Base-by-base conservation (phyloP, 92 coral and sea anemone genomes). In the Zoanthus sociatus region DNA sequence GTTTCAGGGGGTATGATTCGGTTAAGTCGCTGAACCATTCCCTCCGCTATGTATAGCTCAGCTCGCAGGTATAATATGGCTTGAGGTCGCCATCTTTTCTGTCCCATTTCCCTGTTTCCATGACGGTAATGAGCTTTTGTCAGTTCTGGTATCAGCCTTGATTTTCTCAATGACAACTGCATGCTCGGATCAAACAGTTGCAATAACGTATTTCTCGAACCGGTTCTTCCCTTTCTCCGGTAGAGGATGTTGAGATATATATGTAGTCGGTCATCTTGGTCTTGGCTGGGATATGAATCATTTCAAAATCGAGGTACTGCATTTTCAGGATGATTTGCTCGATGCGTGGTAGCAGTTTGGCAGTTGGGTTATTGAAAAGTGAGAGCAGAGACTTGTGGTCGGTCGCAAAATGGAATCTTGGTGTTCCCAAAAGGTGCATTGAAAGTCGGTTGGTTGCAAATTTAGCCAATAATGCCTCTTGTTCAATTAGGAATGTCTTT, bases 1-100 rank as follows among this genome's bases (percentile, higher is more conserved):
- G 76, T 37, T 74, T 89, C 90, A 9, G 92, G 94, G 85, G 94
- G 92, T 12, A 88, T 78, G 82, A 84, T 89, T 66, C 84, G 77
- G 87, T 91, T 68, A 17, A 88, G 63, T 75, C 92, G 75, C 4
- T 85, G 92, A 21, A 92, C 63, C 21, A 92, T 79, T 56, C 75
- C 88, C 9, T 92, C 92, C 3, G 92, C 78, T 69, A 14, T 78
- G 77, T 92, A 92, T 11, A 92, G 63, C 83, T 92, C 90, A 17
- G 90, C 90, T 76, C 83, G 83, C 78, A 92, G 20, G 71, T 87
- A 89, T n/a, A 67, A 18, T 78, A 86, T 86, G 31, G 92, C 83
- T 71, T 77, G 70, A 92, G 56, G 47, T 84, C 68, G 16, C 88
- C 17, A 21, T 61, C 69, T 61, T 61, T 15, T 61, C n/a, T 61